Evolutionary conservation across 2,888 invertebrate genomes (phyloP).

Genomic region (Malthinus flaveolus): DNA sequence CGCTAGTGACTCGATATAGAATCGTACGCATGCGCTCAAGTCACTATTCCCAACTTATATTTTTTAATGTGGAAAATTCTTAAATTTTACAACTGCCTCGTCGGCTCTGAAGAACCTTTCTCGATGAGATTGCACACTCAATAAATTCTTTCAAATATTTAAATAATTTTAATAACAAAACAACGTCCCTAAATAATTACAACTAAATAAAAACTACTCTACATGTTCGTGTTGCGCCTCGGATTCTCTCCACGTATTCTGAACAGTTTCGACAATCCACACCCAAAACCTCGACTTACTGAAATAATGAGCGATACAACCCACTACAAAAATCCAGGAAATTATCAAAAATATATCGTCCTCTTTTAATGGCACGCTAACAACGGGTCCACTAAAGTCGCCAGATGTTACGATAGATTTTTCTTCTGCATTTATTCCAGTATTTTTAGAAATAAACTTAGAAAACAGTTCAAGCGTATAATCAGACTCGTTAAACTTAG

Average conservation of each 20-base stretch:
- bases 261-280: conserved; percentile 79
- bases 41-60: too few relatives aligned
- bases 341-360: conserved; percentile 80
- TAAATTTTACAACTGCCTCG: too few relatives aligned
- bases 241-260: conserved; percentile 86
- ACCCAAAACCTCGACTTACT: conserved; percentile 77
- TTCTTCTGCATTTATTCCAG: conserved; percentile 67
- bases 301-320: conserved; percentile 75
- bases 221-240: conserved; percentile 73
- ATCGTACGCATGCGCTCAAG: too few relatives aligned
- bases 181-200: conserved; percentile 11
- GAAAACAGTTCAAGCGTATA: conserved; percentile 79
- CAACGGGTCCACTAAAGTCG: conserved; percentile 80
- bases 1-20: conserved; percentile 6
- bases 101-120: too few relatives aligned
- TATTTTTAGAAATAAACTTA: conserved; percentile 75
- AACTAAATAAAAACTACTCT: conserved; percentile 55
- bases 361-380: conserved; percentile 73
- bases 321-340: conserved; percentile 83
- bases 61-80: too few relatives aligned
- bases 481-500: conserved; percentile 81
- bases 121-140: too few relatives aligned
- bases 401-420: conserved; percentile 72
- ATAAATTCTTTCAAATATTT: too few relatives aligned
- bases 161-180: too few relatives aligned